A percentile compares a stretch with the other conserved stretches of the same genome.
Evolutionary conservation across 1,140 invertebrate species (phyloP).

Genomic region (Megalopta genalis): DNA sequence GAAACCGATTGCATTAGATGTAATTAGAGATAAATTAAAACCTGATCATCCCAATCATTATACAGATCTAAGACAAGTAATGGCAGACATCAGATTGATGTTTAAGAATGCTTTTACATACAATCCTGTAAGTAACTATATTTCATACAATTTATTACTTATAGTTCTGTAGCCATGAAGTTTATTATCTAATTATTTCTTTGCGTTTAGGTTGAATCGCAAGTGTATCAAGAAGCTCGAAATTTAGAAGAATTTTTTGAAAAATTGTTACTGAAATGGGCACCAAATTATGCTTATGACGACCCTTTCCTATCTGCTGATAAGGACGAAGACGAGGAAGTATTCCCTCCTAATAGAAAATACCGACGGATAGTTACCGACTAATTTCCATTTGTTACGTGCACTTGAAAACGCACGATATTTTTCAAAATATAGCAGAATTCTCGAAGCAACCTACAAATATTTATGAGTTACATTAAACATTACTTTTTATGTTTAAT

Average conservation of each 20-base stretch:
- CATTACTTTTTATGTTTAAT: constrained; percentile 23
- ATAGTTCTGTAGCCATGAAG: neutral
- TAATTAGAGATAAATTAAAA: constrained; percentile 89
- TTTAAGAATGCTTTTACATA: constrained; percentile 93
- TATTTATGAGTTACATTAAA: constrained; percentile 25
- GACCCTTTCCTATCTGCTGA: constrained; percentile 76
- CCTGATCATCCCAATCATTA: constrained; percentile 87
- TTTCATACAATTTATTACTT: neutral
- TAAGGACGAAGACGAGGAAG: constrained; percentile 79
- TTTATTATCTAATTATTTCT: constrained; percentile 14
- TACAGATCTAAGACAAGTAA: constrained; percentile 86
- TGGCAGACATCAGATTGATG: constrained; percentile 90
- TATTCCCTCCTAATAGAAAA: constrained; percentile 81
- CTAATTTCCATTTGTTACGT: constrained; percentile 64
- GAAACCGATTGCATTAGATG: constrained; percentile 91
- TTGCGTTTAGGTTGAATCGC: constrained; percentile 86
- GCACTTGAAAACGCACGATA: constrained; percentile 8
- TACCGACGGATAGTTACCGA: constrained; percentile 81
- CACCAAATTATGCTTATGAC: constrained; percentile 86
- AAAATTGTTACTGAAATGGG: constrained; percentile 88
- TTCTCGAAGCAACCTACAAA: constrained; percentile 2
- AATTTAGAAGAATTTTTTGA: constrained; percentile 93
- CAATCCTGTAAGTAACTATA: constrained; percentile 85
- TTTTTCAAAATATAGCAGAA: constrained; percentile 34
- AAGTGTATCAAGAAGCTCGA: constrained; percentile 91